These are phyloP conservation scores for Copidosoma floridanum DNA, from an alignment of 1,140 invertebrate species.

Conservation along the genomic window DNA sequence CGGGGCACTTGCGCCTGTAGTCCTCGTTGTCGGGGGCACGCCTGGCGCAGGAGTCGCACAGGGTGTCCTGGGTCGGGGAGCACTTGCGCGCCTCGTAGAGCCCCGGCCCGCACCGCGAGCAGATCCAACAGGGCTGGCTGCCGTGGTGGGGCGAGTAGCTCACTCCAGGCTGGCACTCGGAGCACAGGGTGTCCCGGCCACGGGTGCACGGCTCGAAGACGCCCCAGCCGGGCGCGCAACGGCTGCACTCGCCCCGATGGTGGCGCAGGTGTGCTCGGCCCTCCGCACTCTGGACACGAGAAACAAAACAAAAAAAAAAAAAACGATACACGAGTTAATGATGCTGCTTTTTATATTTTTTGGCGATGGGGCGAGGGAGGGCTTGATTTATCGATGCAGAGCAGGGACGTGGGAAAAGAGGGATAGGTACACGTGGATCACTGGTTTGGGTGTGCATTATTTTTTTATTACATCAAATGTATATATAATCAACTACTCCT, in stretches of 20 bases:
- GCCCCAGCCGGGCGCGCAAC: slow-evolving; percentile 55
- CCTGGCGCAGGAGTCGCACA: slow-evolving; percentile 57
- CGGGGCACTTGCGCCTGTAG: slow-evolving; percentile 43
- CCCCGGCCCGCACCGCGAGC: slow-evolving; percentile 55
- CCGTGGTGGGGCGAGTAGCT: slow-evolving; percentile 56
- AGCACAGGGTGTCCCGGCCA: slow-evolving; percentile 51
- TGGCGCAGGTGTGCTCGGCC: slow-evolving; percentile 49
- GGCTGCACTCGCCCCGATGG: slow-evolving; percentile 45
- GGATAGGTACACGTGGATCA: too few relatives aligned
- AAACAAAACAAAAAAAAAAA: not conserved
- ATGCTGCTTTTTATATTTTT: too few relatives aligned
- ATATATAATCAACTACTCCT: too few relatives aligned
- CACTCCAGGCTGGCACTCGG: slow-evolving; percentile 45
- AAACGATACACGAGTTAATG: not conserved
- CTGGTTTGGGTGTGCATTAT: too few relatives aligned
- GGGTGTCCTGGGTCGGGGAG: slow-evolving; percentile 48
- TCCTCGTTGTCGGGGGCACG: slow-evolving; percentile 45
- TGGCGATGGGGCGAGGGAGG: too few relatives aligned
- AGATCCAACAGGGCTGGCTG: slow-evolving; percentile 54
- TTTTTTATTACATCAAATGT: too few relatives aligned
- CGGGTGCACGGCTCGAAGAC: slow-evolving; percentile 47
- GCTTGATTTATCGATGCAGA: too few relatives aligned
- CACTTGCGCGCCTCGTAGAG: slow-evolving; percentile 57
- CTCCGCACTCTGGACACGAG: slow-evolving; percentile 34
- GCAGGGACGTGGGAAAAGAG: too few relatives aligned